phyloP scores from a whole-genome alignment of 1,140 invertebrate genomes.

The Philotrypesis tridentata region DNA sequence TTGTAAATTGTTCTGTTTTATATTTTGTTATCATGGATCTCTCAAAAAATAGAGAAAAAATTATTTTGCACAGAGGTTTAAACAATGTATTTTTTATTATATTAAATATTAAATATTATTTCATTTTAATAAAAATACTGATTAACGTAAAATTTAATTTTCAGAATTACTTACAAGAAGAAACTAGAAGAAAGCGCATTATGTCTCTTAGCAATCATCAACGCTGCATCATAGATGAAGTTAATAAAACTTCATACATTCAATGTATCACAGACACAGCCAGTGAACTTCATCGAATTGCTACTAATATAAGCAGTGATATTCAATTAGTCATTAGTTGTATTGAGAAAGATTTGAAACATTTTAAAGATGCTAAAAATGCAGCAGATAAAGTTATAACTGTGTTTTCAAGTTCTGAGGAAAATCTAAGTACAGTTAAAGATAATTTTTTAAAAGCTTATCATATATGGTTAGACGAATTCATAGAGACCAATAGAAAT shows the following conservation, averaged over 20 bases:
- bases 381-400: not conserved
- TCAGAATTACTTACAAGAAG: too few relatives aligned
- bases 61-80: too few relatives aligned
- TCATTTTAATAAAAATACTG: not conserved
- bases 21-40: too few relatives aligned
- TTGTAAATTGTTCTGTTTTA: too few relatives aligned
- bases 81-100: too few relatives aligned
- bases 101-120: too few relatives aligned
- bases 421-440: not conserved
- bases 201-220: not conserved
- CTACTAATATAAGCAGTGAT: not conserved
- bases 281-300: not conserved
- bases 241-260: not conserved
- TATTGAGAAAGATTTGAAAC: slow-evolving; percentile 6
- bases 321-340: not conserved
- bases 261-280: slow-evolving; percentile 4
- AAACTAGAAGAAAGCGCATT: not conserved
- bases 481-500: not conserved
- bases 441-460: slow-evolving; percentile 3
- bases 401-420: not conserved
- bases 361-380: slow-evolving; percentile 6
- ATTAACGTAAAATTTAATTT: not conserved
- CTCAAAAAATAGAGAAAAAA: too few relatives aligned
- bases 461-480: not conserved
- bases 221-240: not conserved